A percentile compares a stretch with the other conserved stretches of the same genome.
phyloP scores from a whole-genome alignment of 2,113 vertebrate species.

The Eubucco bourcierii region DNA sequence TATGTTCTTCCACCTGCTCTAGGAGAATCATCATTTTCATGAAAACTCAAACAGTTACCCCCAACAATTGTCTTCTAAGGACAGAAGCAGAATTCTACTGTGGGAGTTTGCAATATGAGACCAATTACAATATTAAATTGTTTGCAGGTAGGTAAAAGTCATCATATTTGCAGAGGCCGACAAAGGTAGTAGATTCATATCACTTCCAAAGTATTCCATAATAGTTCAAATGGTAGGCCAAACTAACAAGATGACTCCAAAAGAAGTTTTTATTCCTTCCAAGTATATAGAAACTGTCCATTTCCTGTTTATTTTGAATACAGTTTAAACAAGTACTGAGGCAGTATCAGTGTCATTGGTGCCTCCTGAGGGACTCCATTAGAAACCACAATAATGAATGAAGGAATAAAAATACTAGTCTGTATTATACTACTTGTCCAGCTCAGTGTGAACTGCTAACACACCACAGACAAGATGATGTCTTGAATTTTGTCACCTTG shows the following conservation, averaged over 20 bases:
- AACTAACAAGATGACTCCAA: neutral
- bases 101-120: neutral
- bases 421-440: neutral
- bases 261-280: neutral
- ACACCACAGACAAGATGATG: neutral
- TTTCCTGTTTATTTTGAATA: neutral
- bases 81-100: neutral
- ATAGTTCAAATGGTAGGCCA: neutral
- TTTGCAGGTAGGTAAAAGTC: neutral
- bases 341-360: neutral
- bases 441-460: neutral
- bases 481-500: neutral
- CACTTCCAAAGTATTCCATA: neutral
- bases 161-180: neutral
- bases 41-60: neutral
- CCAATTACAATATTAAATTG: neutral
- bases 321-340: neutral
- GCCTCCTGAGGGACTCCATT: neutral
- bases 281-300: neutral
- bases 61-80: neutral
- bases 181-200: neutral
- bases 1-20: neutral
- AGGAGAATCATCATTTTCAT: neutral
- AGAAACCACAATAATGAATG: neutral
- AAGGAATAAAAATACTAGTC: neutral